Percentiles rank a stretch among this genome's conserved stretches.
phyloP scores from a whole-genome alignment of 2,797 vertebrate species.

The Mycteria americana region DNA sequence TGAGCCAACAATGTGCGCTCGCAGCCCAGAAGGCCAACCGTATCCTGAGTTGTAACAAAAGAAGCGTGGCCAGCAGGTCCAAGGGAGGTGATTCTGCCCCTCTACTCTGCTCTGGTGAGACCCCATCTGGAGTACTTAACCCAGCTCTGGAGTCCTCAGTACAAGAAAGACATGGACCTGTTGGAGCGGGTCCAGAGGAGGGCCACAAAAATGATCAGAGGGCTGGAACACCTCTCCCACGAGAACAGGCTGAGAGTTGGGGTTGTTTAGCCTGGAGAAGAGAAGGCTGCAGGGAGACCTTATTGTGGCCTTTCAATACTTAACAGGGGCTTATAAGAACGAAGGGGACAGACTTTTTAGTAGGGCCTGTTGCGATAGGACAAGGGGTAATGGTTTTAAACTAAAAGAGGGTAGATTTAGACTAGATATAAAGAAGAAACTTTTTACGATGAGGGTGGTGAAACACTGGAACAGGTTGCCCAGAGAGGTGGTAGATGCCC shows the following conservation, averaged over 20 bases:
- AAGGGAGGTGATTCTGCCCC: not conserved
- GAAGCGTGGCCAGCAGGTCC: not conserved
- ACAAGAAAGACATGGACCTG: not conserved
- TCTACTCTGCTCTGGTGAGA: not conserved
- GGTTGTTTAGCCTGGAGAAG: not conserved
- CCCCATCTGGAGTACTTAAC: not conserved
- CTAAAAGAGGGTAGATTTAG: not conserved
- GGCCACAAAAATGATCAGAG: not conserved
- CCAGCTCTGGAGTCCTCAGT: not conserved
- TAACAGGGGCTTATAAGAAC: not conserved
- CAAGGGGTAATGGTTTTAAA: not conserved
- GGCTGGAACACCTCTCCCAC: not conserved
- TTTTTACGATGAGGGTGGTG: not conserved
- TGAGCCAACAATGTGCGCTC: too few species aligned
- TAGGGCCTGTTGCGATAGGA: not conserved
- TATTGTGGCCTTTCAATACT: not conserved
- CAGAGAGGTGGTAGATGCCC: not conserved
- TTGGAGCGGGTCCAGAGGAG: not conserved
- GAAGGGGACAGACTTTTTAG: not conserved
- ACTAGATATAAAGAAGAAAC: not conserved
- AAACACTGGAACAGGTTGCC: not conserved
- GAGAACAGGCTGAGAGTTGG: not conserved
- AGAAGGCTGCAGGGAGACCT: not conserved
- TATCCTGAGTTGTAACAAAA: not conserved
- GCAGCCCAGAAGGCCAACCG: not conserved